phyloP scores from a whole-genome alignment of 2,797 vertebrate genomes.

The Catostomus latipinnis region DNA sequence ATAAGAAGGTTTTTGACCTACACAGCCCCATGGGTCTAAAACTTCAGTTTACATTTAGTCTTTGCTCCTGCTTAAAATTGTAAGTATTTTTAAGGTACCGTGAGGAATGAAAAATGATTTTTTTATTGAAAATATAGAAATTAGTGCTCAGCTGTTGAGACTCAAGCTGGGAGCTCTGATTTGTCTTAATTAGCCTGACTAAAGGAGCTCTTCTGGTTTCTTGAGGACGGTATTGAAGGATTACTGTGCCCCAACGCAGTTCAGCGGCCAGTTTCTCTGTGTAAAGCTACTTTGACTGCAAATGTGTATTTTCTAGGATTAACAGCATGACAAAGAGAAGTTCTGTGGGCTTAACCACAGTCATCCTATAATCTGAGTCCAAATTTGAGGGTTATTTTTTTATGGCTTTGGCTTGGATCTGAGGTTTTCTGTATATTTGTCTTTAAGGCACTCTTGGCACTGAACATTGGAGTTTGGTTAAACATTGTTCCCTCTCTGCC shows the following conservation, averaged over 20 bases:
- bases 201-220: conserved; percentile 28
- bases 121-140: conserved; percentile 35
- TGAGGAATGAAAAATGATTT: conserved; percentile 4
- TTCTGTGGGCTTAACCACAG: conserved; percentile 37
- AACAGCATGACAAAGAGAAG: conserved; percentile 23
- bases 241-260: conserved; percentile 17
- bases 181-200: conserved; percentile 46
- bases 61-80: conserved; percentile 8
- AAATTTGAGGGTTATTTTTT: conserved; percentile 45
- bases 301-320: conserved; percentile 31
- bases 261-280: conserved; percentile 19
- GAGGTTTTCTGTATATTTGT: conserved; percentile 24
- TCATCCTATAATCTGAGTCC: conserved; percentile 30
- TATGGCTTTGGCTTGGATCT: conserved; percentile 9
- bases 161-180: conserved; percentile 34
- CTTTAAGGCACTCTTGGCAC: background rate
- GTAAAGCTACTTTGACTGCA: conserved; percentile 40
- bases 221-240: conserved; percentile 22
- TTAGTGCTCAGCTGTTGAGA: conserved; percentile 10
- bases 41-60: background rate
- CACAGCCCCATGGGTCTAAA: background rate
- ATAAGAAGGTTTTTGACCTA: background rate
- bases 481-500: conserved; percentile 9
- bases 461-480: background rate
- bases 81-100: conserved; percentile 18